phyloP scores from a whole-genome alignment of 2,797 vertebrate genomes.

The Chaenodraco wilsoni region DNA sequence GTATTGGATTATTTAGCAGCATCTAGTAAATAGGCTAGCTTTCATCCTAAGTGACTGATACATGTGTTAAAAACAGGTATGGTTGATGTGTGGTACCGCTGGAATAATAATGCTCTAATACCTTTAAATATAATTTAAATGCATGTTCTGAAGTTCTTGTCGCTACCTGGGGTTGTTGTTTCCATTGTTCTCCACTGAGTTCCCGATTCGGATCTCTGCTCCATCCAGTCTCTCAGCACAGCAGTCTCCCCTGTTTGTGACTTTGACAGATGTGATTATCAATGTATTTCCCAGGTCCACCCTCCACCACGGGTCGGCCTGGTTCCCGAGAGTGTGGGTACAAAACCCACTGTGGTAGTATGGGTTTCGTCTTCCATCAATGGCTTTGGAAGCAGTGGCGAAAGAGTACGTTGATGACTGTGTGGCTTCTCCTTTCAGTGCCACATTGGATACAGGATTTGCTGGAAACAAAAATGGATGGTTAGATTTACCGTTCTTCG shows the following conservation, averaged over 20 bases:
- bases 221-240: slow-evolving; percentile 40
- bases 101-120: background rate
- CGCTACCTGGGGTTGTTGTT: slow-evolving; percentile 39
- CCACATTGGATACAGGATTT: slow-evolving; percentile 21
- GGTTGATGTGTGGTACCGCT: background rate
- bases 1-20: background rate
- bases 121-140: background rate
- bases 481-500: background rate
- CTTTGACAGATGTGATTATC: slow-evolving; percentile 4
- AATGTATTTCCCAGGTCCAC: slow-evolving; percentile 18
- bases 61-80: too few relatives aligned
- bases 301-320: slow-evolving; percentile 33
- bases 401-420: background rate
- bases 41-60: too few relatives aligned
- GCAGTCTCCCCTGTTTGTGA: slow-evolving; percentile 52
- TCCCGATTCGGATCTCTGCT: slow-evolving; percentile 45
- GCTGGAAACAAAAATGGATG: background rate
- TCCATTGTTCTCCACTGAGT: slow-evolving; percentile 28
- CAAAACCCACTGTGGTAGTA: background rate
- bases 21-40: background rate
- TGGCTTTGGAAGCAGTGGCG: slow-evolving; percentile 21
- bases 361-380: slow-evolving; percentile 21
- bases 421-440: background rate
- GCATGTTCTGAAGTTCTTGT: background rate
- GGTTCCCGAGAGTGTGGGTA: background rate